phyloP scores from a whole-genome alignment of 37 sponge, comb jelly and placozoan genomes.

The Geodia barretti region DNA sequence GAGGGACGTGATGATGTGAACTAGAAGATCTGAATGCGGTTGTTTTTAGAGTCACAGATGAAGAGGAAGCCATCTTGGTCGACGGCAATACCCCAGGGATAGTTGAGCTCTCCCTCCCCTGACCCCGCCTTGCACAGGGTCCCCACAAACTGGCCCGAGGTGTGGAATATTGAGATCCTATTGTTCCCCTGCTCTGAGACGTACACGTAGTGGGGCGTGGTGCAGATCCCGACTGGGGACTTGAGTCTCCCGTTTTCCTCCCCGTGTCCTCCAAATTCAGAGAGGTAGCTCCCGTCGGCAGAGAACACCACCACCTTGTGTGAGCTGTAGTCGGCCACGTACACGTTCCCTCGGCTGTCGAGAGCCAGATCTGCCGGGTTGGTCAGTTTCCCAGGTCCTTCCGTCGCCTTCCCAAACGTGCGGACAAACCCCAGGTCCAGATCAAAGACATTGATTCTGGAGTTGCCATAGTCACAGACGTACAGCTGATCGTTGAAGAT shows the following conservation, averaged over 20 bases:
- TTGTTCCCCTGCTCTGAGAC: constrained; percentile 1
- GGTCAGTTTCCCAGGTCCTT: not conserved
- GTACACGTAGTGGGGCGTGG: not conserved
- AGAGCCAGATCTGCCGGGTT: constrained; percentile 2
- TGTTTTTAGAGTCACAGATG: not conserved
- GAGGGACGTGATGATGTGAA: not conserved
- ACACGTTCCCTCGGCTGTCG: not conserved
- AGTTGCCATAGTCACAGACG: constrained; percentile 11
- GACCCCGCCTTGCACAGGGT: constrained; percentile 1
- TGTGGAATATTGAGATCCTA: constrained; percentile 11
- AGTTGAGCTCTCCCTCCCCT: not conserved
- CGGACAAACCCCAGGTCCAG: not conserved
- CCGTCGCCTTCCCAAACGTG: not conserved
- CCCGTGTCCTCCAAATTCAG: constrained; percentile 5
- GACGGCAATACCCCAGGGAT: constrained; percentile 4
- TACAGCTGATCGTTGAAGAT: not conserved
- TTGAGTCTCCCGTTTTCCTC: not conserved
- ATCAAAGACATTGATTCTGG: constrained; percentile 11
- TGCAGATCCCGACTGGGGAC: not conserved
- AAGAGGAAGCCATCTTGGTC: constrained; percentile 15
- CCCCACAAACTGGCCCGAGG: constrained; percentile 2
- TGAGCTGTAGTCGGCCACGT: not conserved
- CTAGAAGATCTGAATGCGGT: constrained; percentile 6
- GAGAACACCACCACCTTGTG: constrained; percentile 3
- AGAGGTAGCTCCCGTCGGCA: not conserved